phyloP scores from a whole-genome alignment of 2,113 vertebrate species.

The Neolamprologus falcicula region DNA sequence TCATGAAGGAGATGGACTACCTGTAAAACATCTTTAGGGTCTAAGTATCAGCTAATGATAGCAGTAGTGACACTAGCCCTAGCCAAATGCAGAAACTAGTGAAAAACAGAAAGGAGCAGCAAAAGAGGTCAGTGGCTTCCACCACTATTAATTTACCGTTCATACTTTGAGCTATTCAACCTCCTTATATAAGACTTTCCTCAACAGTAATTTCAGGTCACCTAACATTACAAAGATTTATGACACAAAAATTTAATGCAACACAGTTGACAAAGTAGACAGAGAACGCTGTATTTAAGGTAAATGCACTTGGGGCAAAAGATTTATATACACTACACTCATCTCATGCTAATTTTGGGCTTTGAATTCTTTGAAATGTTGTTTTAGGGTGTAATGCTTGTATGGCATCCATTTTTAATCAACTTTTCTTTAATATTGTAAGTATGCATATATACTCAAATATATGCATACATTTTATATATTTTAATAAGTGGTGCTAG shows the following conservation, averaged over 20 bases:
- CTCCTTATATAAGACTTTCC: neutral
- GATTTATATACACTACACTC: neutral
- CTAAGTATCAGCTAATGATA: neutral
- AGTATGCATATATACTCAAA: neutral
- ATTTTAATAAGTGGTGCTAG: neutral
- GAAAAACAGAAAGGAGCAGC: neutral
- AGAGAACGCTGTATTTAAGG: neutral
- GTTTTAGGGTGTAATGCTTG: neutral
- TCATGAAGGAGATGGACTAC: neutral
- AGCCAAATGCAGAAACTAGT: fast-evolving
- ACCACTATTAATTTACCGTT: neutral
- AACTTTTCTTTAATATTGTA: neutral
- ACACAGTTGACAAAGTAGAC: neutral
- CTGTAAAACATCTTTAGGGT: neutral
- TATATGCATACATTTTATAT: neutral
- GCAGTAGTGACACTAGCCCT: neutral
- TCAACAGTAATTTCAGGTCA: neutral
- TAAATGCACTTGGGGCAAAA: neutral
- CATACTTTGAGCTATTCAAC: neutral
- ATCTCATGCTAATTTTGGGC: neutral
- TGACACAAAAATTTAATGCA: neutral
- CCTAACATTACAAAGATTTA: neutral
- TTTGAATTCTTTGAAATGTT: neutral
- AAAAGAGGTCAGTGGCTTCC: neutral
- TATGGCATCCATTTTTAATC: neutral